phyloP scores from a whole-genome alignment of 2,888 invertebrate genomes.

The Incurvaria masculella region DNA sequence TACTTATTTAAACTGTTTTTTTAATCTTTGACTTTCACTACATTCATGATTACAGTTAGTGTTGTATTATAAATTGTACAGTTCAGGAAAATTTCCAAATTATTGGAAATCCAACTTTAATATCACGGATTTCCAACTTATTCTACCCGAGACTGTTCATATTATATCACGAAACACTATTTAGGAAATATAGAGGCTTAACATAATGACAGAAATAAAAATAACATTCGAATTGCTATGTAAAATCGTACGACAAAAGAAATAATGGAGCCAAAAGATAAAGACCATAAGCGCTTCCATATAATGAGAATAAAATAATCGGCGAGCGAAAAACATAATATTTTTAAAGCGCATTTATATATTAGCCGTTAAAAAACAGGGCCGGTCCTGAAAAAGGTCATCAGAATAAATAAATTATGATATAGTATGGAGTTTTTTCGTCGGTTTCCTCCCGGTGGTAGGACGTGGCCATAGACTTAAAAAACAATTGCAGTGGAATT shows the following conservation, averaged over 20 bases:
- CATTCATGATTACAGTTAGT: no score
- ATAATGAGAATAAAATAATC: conserved; percentile 40
- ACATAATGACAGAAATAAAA: conserved; percentile 38
- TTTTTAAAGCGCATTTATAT: conserved; percentile 39
- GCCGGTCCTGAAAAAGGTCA: conserved; percentile 41
- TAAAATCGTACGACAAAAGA: conserved; percentile 26
- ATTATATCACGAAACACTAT: no score
- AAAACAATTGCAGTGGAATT: no score
- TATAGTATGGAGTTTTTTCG: conserved; percentile 40
- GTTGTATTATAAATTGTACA: no score
- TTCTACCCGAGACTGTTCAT: no score
- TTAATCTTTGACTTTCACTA: no score
- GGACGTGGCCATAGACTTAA: conserved; percentile 24
- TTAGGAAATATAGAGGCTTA: no score
- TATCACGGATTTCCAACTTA: no score
- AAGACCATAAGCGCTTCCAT: conserved; percentile 33
- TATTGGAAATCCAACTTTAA: no score
- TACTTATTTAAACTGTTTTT: no score
- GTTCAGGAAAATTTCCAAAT: no score
- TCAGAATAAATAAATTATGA: conserved; percentile 55
- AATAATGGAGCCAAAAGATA: conserved; percentile 47
- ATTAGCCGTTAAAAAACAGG: conserved; percentile 36
- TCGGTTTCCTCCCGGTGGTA: conserved; percentile 30
- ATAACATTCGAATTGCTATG: conserved; percentile 52
- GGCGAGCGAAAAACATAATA: conserved; percentile 17